phyloP scores from a whole-genome alignment of 1,140 invertebrate genomes.

The Dreissena polymorpha region DNA sequence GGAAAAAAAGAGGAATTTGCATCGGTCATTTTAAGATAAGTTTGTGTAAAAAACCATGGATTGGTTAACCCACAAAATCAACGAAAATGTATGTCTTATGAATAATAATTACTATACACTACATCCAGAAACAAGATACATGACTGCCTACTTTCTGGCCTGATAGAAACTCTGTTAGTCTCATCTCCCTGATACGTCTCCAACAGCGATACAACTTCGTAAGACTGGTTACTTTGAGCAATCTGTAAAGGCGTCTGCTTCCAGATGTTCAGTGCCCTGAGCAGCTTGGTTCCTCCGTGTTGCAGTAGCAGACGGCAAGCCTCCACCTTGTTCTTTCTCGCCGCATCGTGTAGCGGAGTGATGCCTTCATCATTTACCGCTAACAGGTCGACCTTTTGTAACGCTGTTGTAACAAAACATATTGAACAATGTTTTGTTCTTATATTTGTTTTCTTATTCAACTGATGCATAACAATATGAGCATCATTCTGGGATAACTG shows the following conservation, averaged over 20 bases:
- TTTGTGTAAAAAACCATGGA: no score
- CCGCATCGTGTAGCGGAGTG: constrained; percentile 76
- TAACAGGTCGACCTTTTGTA: constrained; percentile 67
- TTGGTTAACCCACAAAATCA: no score
- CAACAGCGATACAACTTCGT: constrained; percentile 63
- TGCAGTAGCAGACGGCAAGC: constrained; percentile 68
- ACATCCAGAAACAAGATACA: background rate
- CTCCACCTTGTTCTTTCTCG: constrained; percentile 62
- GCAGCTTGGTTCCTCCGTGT: constrained; percentile 63
- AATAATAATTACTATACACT: no score
- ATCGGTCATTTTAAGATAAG: no score
- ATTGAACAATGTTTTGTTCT: no score
- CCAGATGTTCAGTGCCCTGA: constrained; percentile 24
- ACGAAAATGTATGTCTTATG: no score
- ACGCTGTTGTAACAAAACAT: background rate
- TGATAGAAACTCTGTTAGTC: background rate
- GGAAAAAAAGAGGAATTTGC: no score
- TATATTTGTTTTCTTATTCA: no score
- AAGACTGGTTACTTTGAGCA: constrained; percentile 41
- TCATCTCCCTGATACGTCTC: constrained; percentile 15
- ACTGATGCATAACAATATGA: background rate
- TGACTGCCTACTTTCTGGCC: constrained; percentile 52
- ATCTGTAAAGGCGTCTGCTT: constrained; percentile 65
- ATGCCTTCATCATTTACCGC: constrained; percentile 63
- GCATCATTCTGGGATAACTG: background rate